These are phyloP conservation scores for Pycnomerus fuliginosus DNA, from an alignment of 2,888 invertebrate genomes.

Conservation along the genomic window DNA sequence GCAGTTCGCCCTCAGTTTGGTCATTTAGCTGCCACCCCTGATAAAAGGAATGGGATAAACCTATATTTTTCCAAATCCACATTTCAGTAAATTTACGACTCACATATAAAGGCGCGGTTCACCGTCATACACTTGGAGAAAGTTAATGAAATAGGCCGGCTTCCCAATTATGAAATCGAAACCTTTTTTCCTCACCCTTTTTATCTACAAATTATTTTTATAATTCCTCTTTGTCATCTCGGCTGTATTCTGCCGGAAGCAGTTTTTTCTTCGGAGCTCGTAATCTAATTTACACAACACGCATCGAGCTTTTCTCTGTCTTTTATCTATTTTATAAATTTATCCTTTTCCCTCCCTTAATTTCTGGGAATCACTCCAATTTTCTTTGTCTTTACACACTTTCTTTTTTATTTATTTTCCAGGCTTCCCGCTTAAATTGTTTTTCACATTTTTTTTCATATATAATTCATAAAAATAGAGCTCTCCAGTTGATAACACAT, in stretches of 20 bases:
- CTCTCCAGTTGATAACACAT: slow-evolving; percentile 10
- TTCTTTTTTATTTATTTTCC: slow-evolving; percentile 28
- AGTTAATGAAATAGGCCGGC: slow-evolving; percentile 46
- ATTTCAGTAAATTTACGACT: slow-evolving; percentile 47
- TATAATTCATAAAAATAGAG: slow-evolving; percentile 21
- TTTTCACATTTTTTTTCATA: slow-evolving; percentile 19
- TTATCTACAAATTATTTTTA: slow-evolving; percentile 18
- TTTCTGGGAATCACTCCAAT: slow-evolving; percentile 34
- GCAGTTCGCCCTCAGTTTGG: slow-evolving; percentile 34
- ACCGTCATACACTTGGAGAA: slow-evolving; percentile 38
- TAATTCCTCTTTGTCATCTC: slow-evolving; percentile 28
- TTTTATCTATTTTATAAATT: slow-evolving; percentile 38
- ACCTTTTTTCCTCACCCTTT: slow-evolving; percentile 15
- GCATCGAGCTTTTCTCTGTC: slow-evolving; percentile 33
- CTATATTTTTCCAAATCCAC: slow-evolving; percentile 48
- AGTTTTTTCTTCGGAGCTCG: slow-evolving; percentile 30
- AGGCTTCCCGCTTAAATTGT: slow-evolving; percentile 18
- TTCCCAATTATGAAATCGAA: slow-evolving; percentile 44
- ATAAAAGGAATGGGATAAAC: slow-evolving; percentile 46
- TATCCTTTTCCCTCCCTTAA: slow-evolving; percentile 35
- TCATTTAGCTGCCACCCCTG: slow-evolving; percentile 42
- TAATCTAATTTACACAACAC: slow-evolving; percentile 39
- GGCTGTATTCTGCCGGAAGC: slow-evolving; percentile 26
- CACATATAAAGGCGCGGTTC: slow-evolving; percentile 42
- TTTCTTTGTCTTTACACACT: slow-evolving; percentile 34